Evolutionary conservation across 1,140 invertebrate species (phyloP), one percentile per base, ranked within the genome.

Genomic region (Bilobella aurantiaca): DNA sequence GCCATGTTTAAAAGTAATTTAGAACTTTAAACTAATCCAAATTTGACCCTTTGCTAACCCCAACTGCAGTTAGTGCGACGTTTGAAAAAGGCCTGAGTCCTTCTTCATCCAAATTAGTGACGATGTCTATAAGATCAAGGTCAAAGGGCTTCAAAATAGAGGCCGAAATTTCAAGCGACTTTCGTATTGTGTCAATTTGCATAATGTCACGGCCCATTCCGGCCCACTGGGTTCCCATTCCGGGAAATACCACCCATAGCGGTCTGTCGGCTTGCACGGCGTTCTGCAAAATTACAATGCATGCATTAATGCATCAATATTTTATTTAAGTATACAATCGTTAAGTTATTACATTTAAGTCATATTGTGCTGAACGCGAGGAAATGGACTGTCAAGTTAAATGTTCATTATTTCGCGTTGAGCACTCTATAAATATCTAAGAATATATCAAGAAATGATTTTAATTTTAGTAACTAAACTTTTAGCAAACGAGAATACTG

Each of bases 201-300:
- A 97, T 86, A 37, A 98, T 79, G 21, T 87, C 82, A 74, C 85
- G 85, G 1, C 84, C 93, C 93, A 98, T 98, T 65, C 90, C 91
- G 53, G 86, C 80, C 94, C 94, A 98, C 79, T 98, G 95, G 37
- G 87, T 87, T 5, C 95, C 96, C 93, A 98, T 97, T 46, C 95
- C 96, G 57, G 93, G 88, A 78, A 95, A 98, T 42, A 98, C 81
- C 76, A 85, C 96, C 90, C 93, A 98, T 28, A 98, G 46, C 23
- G 59, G 59, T 3, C n/a, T n/a, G n/a, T n/a, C n/a, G n/a, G n/a
- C n/a, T n/a, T n/a, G n/a, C n/a, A n/a, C 5, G 5, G 3, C 8
- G 8, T 21, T 8, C 8, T 31, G 23, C 58, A 30, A 3, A 8
- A 30, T 18, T 42, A 42, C 8, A 42, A 12, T 42, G 18, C 8